Percentiles rank a stretch among this genome's conserved stretches.
These are phyloP conservation scores for Calliphora vicina DNA, from an alignment of 1,140 invertebrate genomes.

Conservation along the genomic window DNA sequence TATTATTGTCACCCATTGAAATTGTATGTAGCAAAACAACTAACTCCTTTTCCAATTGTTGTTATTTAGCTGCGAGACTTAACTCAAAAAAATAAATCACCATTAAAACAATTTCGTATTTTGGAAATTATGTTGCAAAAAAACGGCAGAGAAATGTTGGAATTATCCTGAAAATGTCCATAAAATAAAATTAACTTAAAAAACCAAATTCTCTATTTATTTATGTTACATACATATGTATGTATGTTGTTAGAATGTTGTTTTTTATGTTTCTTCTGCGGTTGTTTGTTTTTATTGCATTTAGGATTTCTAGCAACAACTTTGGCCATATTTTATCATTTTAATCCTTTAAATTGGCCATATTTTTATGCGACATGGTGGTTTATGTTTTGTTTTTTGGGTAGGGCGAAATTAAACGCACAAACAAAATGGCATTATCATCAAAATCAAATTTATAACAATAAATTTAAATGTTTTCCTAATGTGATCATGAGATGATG, in stretches of 20 bases:
- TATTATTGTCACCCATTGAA: slow-evolving; percentile 24
- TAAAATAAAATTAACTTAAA: slow-evolving; percentile 29
- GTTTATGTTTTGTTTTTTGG: neutral
- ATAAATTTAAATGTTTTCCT: slow-evolving; percentile 19
- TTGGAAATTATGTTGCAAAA: slow-evolving; percentile 20
- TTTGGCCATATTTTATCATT: slow-evolving; percentile 17
- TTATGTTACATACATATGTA: no score
- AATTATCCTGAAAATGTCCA: slow-evolving; percentile 10
- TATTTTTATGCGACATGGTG: neutral
- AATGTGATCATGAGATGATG: slow-evolving; percentile 2
- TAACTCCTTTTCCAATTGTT: neutral
- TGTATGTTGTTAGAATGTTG: no score
- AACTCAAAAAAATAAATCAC: slow-evolving; percentile 33
- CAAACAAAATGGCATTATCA: slow-evolving; percentile 14
- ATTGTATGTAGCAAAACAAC: neutral
- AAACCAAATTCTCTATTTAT: neutral
- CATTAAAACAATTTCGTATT: slow-evolving; percentile 3
- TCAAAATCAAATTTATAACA: slow-evolving; percentile 22
- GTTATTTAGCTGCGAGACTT: neutral
- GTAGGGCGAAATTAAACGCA: no score
- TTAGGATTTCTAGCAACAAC: neutral
- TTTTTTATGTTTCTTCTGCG: neutral
- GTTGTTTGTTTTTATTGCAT: neutral
- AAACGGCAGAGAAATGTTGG: neutral
- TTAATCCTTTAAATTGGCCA: slow-evolving; percentile 30